phyloP scores from a whole-genome alignment of 1,140 invertebrate species.

The Sminthurides bifidus region DNA sequence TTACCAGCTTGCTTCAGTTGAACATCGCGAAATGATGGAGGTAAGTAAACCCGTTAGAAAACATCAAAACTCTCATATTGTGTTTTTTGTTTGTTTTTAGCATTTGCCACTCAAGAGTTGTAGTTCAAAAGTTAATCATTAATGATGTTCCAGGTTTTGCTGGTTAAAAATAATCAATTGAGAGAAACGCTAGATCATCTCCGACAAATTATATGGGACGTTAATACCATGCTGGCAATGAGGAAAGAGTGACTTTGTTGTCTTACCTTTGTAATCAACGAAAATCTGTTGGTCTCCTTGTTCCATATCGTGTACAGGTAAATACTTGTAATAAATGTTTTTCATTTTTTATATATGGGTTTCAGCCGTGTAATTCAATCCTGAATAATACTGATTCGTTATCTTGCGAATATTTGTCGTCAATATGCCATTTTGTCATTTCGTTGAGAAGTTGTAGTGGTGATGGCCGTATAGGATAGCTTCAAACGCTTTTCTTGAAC shows the following conservation, averaged over 20 bases:
- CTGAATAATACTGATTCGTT: background rate
- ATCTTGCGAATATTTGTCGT: too few species aligned
- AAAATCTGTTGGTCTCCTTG: too few species aligned
- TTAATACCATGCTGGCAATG: slow-evolving; percentile 93
- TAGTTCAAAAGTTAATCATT: too few species aligned
- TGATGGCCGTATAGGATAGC: too few species aligned
- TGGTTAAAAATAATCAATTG: slow-evolving; percentile 76
- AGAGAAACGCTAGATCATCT: slow-evolving; percentile 89
- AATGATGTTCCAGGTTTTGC: too few species aligned
- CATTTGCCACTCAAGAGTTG: too few species aligned
- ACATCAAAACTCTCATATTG: slow-evolving; percentile 8
- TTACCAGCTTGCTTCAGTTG: slow-evolving; percentile 58
- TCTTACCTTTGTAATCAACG: too few species aligned
- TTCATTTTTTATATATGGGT: background rate
- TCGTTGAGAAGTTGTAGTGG: too few species aligned
- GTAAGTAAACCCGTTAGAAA: slow-evolving; percentile 37
- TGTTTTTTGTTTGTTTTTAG: background rate
- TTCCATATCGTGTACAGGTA: too few species aligned
- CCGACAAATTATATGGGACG: slow-evolving; percentile 85
- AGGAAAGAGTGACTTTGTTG: slow-evolving; percentile 40
- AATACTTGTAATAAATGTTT: too few species aligned
- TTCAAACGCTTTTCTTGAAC: too few species aligned
- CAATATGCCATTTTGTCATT: too few species aligned
- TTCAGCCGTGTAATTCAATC: background rate
- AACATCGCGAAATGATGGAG: slow-evolving; percentile 62